Evolutionary conservation across 1,140 invertebrate species (phyloP).

Genomic region (Homalodisca vitripennis): DNA sequence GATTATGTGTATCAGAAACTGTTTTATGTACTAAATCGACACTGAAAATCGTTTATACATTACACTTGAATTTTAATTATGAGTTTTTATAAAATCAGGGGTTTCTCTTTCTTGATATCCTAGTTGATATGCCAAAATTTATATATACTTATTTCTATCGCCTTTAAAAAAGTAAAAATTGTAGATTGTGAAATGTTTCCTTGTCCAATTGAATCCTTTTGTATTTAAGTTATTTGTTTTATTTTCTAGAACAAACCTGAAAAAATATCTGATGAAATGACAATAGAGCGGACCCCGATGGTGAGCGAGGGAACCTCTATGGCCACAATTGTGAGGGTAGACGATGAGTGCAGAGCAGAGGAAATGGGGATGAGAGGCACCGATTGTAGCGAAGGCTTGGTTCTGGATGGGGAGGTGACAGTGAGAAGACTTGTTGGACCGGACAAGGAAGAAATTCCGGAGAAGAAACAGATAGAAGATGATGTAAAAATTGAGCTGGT

Average conservation of each 20-base stretch:
- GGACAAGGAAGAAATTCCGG: constrained; percentile 35
- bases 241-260: background rate
- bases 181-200: no score
- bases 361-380: background rate
- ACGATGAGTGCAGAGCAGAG: background rate
- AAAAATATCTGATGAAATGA: constrained; percentile 14
- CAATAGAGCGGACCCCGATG: background rate
- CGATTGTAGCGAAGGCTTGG: background rate
- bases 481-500: constrained; percentile 51
- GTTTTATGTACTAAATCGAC: no score
- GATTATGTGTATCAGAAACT: no score
- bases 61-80: no score
- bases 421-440: background rate
- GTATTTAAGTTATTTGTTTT: background rate
- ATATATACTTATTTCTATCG: no score
- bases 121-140: no score
- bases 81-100: no score
- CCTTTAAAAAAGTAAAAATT: no score
- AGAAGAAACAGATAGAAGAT: constrained; percentile 42
- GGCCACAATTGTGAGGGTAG: no score
- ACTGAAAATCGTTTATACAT: no score
- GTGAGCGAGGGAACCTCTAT: background rate
- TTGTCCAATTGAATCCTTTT: no score
- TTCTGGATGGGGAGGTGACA: constrained; percentile 23
- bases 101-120: no score